Conservation (phyloP, 2,888 invertebrate species). For the Hemithea aestivaria region DNA sequence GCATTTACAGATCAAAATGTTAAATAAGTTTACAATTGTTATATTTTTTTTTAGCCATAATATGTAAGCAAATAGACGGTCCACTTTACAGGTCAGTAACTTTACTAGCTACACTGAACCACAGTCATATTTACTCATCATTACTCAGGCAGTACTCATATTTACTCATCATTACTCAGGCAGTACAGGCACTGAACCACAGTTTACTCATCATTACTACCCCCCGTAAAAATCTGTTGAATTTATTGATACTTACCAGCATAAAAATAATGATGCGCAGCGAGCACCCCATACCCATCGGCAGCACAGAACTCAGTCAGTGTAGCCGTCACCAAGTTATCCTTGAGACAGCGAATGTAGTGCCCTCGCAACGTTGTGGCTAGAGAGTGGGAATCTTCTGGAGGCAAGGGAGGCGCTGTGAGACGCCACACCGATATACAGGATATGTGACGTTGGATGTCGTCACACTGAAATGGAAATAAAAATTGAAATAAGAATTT, state of each 20-base stretch:
- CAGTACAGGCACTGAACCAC: no score
- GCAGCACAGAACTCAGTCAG: conserved; percentile 85
- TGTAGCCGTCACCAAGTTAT: conserved; percentile 71
- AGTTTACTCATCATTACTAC: no score
- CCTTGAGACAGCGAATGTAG: conserved; percentile 80
- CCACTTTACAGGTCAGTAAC: no score
- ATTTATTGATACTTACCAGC: conserved; percentile 44
- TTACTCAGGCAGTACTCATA: no score
- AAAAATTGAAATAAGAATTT: background rate
- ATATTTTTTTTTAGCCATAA: no score
- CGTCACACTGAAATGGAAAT: conserved; percentile 73
- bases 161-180: no score
- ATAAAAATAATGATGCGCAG: conserved; percentile 83
- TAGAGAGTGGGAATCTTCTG: conserved; percentile 76
- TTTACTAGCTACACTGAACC: no score
- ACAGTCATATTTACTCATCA: no score
- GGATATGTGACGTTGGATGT: conserved; percentile 91
- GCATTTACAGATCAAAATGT: background rate
- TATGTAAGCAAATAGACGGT: no score
- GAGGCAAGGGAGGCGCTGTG: conserved; percentile 81
- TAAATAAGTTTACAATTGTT: no score
- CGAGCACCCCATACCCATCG: conserved; percentile 89
- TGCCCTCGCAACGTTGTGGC: conserved; percentile 81
- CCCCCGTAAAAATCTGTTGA: no score
- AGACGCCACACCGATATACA: conserved; percentile 86